Base-by-base conservation (phyloP, 30 jellyfish, hydroid and myxozoan genomes). In the Chrysaora quinquecirrha region DNA sequence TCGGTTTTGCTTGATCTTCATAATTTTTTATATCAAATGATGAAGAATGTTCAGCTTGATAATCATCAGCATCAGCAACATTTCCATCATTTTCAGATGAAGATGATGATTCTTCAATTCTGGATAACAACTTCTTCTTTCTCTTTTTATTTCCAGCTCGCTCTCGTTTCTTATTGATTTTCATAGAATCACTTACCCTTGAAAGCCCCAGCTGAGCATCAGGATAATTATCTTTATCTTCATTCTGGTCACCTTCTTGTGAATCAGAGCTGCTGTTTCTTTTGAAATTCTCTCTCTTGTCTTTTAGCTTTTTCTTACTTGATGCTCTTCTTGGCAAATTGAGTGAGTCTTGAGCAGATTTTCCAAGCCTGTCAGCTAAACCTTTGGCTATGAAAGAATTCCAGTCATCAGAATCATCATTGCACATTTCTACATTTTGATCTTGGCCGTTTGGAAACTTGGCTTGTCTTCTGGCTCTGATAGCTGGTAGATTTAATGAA, bases 271-370 rank as follows among this genome's bases (percentile, higher is more conserved):
- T 80, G 58, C 83, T 49, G 1, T 24, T 25, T 11, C 72, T 79
- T 64, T 52, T 68, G 28, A 80, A 24, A 12, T 49, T 80, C 48
- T 69, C 82, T 16, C 83, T 48, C 48, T 72, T 82, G 25, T 70
- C 79, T 71, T 82, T 82, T 60, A 82, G 32, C 43, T 82, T 72
- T 75, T 70, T 82, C 31, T 70, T 82, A 34, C 85, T 81, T 35
- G 86, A 70, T 2, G 86, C 86, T 46, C 73, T 71, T 9, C 93
- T 73, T 3, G 93, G 93, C 33, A 82, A 62, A 69, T 71, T 56
- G 33, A 82, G 38, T 0, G 93, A 82, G 54, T 82, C 93, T 34
- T 82, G 85, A 1, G 93, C 93, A 49, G 86, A 70, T 29, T 64
- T 64, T 14, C 85, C 93, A 11, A 73, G 84, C 60, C 77, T 49